A percentile compares a stretch with the other conserved stretches of the same genome.
Conservation (phyloP, 2,113 vertebrate species). For the Oncorhynchus clarkii region DNA sequence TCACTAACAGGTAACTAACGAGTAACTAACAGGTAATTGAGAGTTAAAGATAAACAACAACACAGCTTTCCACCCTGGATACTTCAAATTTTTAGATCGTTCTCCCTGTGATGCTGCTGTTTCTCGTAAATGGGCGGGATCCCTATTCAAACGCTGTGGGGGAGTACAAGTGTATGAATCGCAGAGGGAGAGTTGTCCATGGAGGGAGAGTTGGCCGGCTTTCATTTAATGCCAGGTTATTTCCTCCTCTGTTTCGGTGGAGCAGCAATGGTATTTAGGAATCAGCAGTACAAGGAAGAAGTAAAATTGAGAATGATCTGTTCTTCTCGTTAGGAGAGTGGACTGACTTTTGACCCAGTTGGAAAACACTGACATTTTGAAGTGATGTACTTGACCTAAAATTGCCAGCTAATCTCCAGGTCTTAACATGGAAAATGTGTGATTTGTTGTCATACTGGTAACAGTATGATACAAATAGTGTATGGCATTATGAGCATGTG, state of each 20-base stretch:
- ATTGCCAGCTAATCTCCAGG: background rate
- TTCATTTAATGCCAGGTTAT: conserved; percentile 60
- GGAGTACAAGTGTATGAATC: conserved; percentile 56
- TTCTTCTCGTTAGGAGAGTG: background rate
- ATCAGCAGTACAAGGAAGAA: background rate
- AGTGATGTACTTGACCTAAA: background rate
- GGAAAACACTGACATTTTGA: background rate
- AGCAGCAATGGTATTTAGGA: conserved; percentile 30
- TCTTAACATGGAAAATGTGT: conserved; percentile 24
- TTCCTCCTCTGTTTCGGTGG: conserved; percentile 27
- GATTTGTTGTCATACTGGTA: conserved; percentile 30
- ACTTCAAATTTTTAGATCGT: conserved; percentile 25
- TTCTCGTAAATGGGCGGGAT: conserved; percentile 66
- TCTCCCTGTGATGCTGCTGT: conserved; percentile 38
- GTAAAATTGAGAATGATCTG: no score
- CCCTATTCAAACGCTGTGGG: conserved; percentile 25
- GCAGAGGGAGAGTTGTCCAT: conserved; percentile 44
- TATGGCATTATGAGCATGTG: background rate
- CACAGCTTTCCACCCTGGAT: background rate
- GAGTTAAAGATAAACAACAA: background rate
- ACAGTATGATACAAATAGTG: background rate
- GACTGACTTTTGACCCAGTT: background rate
- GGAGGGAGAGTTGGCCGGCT: conserved; percentile 34
- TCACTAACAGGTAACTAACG: no score
- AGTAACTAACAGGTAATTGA: background rate